phyloP scores from a whole-genome alignment of 1,140 invertebrate genomes.

The Hirudo medicinalis region DNA sequence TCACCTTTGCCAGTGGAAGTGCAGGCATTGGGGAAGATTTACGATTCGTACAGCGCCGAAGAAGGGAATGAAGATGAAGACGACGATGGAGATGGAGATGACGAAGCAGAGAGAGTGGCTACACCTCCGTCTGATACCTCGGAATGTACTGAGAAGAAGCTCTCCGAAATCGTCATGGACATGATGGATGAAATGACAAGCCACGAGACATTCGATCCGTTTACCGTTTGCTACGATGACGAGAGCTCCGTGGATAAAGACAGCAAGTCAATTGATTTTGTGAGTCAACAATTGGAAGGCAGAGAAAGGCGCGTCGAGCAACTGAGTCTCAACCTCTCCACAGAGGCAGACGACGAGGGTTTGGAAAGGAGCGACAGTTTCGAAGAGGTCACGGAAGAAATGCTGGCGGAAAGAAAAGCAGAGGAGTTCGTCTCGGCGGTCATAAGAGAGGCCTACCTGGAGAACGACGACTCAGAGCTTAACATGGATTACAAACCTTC shows the following conservation, averaged over 20 bases:
- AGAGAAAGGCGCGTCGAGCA: background rate
- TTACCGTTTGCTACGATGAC: background rate
- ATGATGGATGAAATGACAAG: conserved; percentile 9
- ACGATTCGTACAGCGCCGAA: background rate
- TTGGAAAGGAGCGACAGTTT: conserved; percentile 34
- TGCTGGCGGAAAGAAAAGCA: conserved; percentile 29
- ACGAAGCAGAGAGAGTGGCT: background rate
- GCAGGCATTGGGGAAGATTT: conserved; percentile 7
- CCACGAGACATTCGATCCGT: background rate
- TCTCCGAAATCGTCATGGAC: background rate
- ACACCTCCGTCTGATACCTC: background rate
- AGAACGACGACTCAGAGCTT: conserved; percentile 15
- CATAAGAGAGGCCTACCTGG: conserved; percentile 20
- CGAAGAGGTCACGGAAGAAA: conserved; percentile 39
- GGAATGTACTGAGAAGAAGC: background rate
- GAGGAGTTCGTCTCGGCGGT: conserved; percentile 21
- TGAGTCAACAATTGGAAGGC: background rate
- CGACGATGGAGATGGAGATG: background rate
- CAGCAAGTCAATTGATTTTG: background rate
- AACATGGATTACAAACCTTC: background rate
- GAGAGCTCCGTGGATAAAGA: background rate
- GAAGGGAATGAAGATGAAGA: background rate
- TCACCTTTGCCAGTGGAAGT: background rate
- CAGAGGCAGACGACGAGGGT: conserved; percentile 22
- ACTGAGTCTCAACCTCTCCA: background rate